Evolutionary conservation across 2,888 invertebrate species (phyloP), one percentile per base, ranked within the genome.

Genomic region (Macaria liturata): DNA sequence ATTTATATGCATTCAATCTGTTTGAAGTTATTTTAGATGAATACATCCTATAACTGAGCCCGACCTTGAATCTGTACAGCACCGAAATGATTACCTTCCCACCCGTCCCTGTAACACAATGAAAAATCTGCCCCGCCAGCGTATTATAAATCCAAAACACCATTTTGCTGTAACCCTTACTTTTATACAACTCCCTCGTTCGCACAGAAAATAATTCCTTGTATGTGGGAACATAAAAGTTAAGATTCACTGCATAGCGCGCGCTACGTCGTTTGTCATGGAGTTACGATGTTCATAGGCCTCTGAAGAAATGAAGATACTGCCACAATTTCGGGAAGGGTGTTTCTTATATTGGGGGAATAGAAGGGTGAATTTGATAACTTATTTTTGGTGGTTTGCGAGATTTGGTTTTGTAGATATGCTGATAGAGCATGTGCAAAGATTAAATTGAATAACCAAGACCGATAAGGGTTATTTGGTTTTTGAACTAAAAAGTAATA

Each of bases 201-300:
- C 44, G 32, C 45, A 45, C 48, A 49, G 52, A 60, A 60, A 60
- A 52, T 56, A 56, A 56, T 52, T 56, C 46, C 59, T 46, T 48
- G 47, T 59, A 45, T 55, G 59, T 55, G 54, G 47, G 47, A 51
- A 45, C 55, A 55, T 59, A 59, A 59, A 59, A 60, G 55, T 52
- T 49, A 55, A 60, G 55, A 60, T 60, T 60, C 55, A 56, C 59
- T 60, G 59, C 59, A 53, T 45, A 60, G 49, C 59, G 54, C 42
- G 7, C 46, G 34, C 37, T 34, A 43, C 37, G 43, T 48, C 54
- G 59, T 60, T 49, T 53, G 59, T 55, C 59, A 60, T 60, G 55
- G 20, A 48, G 55, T 60, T 60, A 60, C 55, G 59, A 60, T 55
- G 55, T 46, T 56, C 55, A 46, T 52, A 55, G 51, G 54, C 59